Base-by-base conservation (phyloP, 2,888 invertebrate species). In the Folsomia candida region DNA sequence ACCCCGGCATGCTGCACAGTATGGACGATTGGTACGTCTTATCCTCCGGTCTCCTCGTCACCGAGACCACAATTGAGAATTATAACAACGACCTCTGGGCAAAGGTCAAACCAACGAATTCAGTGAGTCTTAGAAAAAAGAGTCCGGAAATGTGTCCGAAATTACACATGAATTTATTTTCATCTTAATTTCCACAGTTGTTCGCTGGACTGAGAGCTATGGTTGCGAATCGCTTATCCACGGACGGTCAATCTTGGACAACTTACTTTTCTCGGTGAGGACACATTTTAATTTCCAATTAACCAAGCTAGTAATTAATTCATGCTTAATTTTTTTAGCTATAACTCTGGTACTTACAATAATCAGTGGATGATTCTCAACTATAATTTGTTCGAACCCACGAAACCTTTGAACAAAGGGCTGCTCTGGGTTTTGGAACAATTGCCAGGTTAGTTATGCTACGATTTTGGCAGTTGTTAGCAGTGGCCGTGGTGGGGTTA, bases 361-460 rank as follows among this genome's bases (percentile, higher is more conserved):
- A 92, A 93, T 81, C 93, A 95, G 82, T 96, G 94, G 94, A 87
- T 93, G 79, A 86, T 91, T 3, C 86, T 93, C 0, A 91, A 93
- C 82, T 89, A 89, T 81, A 88, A 87, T 64, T 85, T 86, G 79
- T 90, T 90, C 82, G 83, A 80, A 54, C 86, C 87, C 1, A 9
- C 72, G 1, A 76, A 78, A 51, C 78, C 81, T 0, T 80, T 84
- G 29, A 67, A 78, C 47, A 77, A 82, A 25, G 87, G 87, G 2
- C 82, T 89, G 29, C 84, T 90, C 9, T 90, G 89, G 86, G 86
- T 94, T 54, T 84, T 91, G 1, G 95, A 96, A 82, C 95, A 95
- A 81, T 84, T 90, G 29, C 89, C 90, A 0, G 87, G 85, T 6
- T 81, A 80, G 76, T 82, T 81, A 0, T 51, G 27, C 20, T 83